Base-by-base conservation (phyloP, 2,797 vertebrate species). In the Xiphorhynchus erythropygius region DNA sequence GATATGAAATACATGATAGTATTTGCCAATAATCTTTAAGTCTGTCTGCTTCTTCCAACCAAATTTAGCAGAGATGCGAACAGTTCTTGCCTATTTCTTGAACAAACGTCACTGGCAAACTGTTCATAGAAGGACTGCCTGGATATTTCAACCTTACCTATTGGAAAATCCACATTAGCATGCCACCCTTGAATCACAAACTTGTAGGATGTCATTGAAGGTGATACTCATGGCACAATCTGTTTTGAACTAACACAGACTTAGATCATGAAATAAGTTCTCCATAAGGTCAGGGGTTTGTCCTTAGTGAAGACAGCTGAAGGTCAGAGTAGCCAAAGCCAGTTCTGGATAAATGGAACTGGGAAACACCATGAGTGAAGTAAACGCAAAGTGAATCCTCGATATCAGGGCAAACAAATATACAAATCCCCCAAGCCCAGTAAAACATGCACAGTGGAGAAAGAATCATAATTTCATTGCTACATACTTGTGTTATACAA, bases 391-490 rank as follows among this genome's bases (percentile, higher is more conserved):
- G 46, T 55, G 62, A 89, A 80, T 67, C 35, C 35, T 67, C 1
- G 0, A 52, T n/a, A n/a, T 67, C 2, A 77, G 7, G 44, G 44
- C 83, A 85, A 55, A 69, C 42, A 76, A 76, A 18, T 2, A 39
- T 13, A 42, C 5, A 68, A 71, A 35, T 41, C 4, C 23, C 28
- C 33, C 7, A 0, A 60, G n/a, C 30, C 0, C 0, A 56, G 9
- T 28, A 53, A n/a, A 71, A 50, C 2, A 18, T 8, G 16, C 7
- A 52, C 14, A 49, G 25, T 56, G 32, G 44, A 56, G 67, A 80
- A 86, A 47, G 24, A 90, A 5, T 8, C 6, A 6, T 44, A 3
- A 39, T 88, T 77, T 86, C n/a, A 52, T 37, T 76, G 78, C 55
- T 76, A 53, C 1, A 1, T n/a, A 30, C 15, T 39, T 19, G 12